Evolutionary conservation across 2,797 vertebrate genomes (phyloP).

Genomic region (Okamejei kenojei): DNA sequence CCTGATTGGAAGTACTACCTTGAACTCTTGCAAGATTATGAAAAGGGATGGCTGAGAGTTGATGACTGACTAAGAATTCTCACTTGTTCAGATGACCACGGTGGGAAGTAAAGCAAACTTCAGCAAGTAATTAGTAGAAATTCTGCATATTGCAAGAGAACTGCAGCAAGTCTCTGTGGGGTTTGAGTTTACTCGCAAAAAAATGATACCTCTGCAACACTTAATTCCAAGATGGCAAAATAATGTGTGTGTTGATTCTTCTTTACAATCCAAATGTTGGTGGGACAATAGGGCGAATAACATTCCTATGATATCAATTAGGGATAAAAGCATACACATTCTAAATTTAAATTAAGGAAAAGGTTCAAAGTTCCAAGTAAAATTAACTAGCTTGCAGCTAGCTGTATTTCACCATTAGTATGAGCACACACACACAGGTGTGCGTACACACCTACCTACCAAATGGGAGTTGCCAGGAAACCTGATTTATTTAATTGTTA

Average conservation of each 20-base stretch:
- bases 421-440: too few relatives aligned
- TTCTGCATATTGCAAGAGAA: background rate
- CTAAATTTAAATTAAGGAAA: background rate
- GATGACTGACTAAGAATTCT: slow-evolving; percentile 51
- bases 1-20: slow-evolving; percentile 75
- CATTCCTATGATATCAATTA: background rate
- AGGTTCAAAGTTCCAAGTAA: background rate
- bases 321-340: background rate
- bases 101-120: background rate
- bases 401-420: too few relatives aligned
- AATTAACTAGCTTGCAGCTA: too few relatives aligned
- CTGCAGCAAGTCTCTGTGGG: background rate
- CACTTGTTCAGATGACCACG: background rate
- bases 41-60: slow-evolving; percentile 73
- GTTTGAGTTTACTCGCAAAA: background rate
- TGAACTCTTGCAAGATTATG: slow-evolving; percentile 71
- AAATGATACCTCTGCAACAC: background rate
- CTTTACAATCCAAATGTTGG: background rate
- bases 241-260: background rate
- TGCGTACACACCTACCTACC: too few relatives aligned
- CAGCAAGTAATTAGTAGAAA: background rate
- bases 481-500: background rate
- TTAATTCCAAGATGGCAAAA: background rate
- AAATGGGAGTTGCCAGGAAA: background rate
- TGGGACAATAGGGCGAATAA: too few relatives aligned